Percentiles rank a stretch among this genome's conserved stretches.
Evolutionary conservation across 1,140 invertebrate genomes (phyloP).

Genomic region (Formica selysi): DNA sequence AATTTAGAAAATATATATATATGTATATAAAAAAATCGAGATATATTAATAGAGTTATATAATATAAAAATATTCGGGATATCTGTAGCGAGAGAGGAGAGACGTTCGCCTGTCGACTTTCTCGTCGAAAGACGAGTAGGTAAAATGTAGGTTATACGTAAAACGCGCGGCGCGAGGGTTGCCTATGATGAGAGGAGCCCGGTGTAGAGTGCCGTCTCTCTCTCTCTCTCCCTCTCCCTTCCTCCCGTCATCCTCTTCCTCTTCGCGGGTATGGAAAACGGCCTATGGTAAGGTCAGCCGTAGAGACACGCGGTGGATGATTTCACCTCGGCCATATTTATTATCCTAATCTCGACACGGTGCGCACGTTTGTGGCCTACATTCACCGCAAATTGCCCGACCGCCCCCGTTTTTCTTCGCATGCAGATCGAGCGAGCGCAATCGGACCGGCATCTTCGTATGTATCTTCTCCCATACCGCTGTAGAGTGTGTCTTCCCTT

Average conservation of each 20-base stretch:
- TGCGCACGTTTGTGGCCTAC: constrained; percentile 66
- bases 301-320: constrained; percentile 69
- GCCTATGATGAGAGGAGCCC: constrained; percentile 58
- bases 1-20: neutral
- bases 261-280: constrained; percentile 61
- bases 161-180: constrained; percentile 65
- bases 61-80: neutral
- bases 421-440: constrained; percentile 52
- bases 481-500: neutral
- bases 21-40: neutral
- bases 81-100: neutral
- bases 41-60: constrained; percentile 16
- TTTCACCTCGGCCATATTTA: constrained; percentile 74
- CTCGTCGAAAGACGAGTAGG: constrained; percentile 68
- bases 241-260: neutral
- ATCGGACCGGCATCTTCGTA: constrained; percentile 28
- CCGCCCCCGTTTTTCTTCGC: constrained; percentile 66
- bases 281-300: constrained; percentile 66
- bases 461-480: too few relatives aligned
- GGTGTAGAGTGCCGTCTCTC: constrained; percentile 25
- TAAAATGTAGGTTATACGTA: constrained; percentile 74
- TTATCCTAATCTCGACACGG: constrained; percentile 71
- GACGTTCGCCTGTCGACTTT: constrained; percentile 58
- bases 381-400: constrained; percentile 70
- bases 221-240: neutral